These are phyloP conservation scores for Alcedo quadribrachys DNA, from an alignment of 2,797 vertebrate genomes.

Conservation along the genomic window DNA sequence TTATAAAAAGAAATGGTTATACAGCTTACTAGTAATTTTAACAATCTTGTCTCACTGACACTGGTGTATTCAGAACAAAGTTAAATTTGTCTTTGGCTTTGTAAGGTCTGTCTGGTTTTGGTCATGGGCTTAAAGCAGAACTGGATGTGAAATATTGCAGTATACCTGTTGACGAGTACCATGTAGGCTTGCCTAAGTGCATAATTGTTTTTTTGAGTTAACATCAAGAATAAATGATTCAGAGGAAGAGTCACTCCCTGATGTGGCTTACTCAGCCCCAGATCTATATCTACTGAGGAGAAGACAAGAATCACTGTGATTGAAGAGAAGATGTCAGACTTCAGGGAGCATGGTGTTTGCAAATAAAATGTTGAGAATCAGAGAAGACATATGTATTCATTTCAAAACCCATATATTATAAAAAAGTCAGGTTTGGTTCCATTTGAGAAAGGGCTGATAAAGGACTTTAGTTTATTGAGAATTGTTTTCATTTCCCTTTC, in stretches of 20 bases:
- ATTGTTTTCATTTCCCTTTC: not conserved
- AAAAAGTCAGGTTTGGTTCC: not conserved
- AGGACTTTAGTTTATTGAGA: not conserved
- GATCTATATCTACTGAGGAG: not conserved
- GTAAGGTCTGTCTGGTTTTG: not conserved
- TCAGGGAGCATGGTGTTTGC: not conserved
- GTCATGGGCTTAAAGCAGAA: not conserved
- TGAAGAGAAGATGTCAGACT: not conserved
- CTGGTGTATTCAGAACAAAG: not conserved
- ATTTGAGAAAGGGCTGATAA: not conserved
- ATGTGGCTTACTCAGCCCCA: not conserved
- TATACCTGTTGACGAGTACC: not conserved
- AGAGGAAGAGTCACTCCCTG: not conserved
- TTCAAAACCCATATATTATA: not conserved
- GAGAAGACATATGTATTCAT: not conserved
- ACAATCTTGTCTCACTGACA: not conserved
- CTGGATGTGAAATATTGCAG: not conserved
- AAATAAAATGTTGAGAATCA: not conserved
- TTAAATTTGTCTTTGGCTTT: not conserved
- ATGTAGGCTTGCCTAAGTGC: not conserved
- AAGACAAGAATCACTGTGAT: not conserved
- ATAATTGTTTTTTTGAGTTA: not conserved
- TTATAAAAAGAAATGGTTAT: not conserved
- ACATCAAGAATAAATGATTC: not conserved
- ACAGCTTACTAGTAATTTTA: not conserved